A percentile compares a stretch with the other conserved stretches of the same genome.
These are phyloP conservation scores for Dolichopus griseipennis DNA, from an alignment of 2,888 invertebrate genomes.

Conservation along the genomic window DNA sequence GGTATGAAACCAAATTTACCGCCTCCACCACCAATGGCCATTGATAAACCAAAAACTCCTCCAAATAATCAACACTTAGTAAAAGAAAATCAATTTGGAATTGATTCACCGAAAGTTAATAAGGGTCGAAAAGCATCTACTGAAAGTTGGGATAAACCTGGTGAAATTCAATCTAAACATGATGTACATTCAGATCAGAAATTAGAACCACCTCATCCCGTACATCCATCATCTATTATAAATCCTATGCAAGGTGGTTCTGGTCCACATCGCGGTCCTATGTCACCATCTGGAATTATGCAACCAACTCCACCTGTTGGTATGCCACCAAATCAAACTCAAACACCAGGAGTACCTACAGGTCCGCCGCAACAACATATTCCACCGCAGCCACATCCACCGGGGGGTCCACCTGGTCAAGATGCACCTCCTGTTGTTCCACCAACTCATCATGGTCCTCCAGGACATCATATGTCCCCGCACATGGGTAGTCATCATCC, in stretches of 20 bases:
- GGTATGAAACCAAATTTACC: conserved; percentile 26
- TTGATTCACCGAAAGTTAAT: conserved; percentile 6
- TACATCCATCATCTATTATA: neutral
- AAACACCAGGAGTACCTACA: conserved; percentile 16
- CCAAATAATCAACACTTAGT: conserved; percentile 15
- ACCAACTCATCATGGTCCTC: conserved; percentile 30
- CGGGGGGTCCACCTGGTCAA: conserved; percentile 15
- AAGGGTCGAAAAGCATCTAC: conserved; percentile 13
- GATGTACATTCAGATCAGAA: neutral
- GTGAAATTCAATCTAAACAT: neutral
- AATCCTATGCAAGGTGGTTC: neutral
- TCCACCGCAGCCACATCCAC: neutral
- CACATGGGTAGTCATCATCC: conserved; percentile 37
- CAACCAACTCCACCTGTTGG: conserved; percentile 11
- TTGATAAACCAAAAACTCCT: conserved; percentile 23
- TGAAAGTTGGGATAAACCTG: conserved; percentile 19
- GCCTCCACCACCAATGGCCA: conserved; percentile 11
- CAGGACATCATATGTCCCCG: conserved; percentile 31
- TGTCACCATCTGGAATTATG: conserved; percentile 17
- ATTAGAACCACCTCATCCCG: neutral
- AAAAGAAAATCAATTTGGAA: conserved; percentile 8
- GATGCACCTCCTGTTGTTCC: conserved; percentile 20
- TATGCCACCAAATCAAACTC: conserved; percentile 18
- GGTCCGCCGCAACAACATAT: conserved; percentile 11
- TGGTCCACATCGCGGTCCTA: conserved; percentile 23